Conservation (phyloP, 2,888 invertebrate species). For the Lepidocyrtinus sp. region DNA sequence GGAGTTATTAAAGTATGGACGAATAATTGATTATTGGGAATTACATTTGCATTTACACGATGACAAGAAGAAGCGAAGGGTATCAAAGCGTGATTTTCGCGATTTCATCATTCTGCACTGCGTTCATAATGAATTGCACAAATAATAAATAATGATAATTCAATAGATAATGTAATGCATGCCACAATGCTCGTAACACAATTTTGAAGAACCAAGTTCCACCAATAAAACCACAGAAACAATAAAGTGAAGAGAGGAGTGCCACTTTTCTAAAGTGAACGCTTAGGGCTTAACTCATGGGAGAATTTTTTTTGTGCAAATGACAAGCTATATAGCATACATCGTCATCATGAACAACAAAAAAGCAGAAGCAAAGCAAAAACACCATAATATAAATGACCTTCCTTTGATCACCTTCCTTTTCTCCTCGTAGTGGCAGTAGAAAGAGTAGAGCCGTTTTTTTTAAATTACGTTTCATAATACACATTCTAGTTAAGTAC, state of each 20-base stretch:
- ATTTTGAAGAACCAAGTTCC: neutral
- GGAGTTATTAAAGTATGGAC: no score
- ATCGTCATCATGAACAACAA: neutral
- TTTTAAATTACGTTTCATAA: slow-evolving; percentile 39
- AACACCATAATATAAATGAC: slow-evolving; percentile 38
- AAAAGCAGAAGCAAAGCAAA: neutral
- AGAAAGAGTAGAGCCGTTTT: slow-evolving; percentile 31
- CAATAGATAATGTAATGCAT: neutral
- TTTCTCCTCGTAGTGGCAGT: slow-evolving; percentile 22
- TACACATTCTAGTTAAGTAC: no score
- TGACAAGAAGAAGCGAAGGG: neutral
- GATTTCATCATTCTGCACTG: neutral
- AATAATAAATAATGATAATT: neutral
- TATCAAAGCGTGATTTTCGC: neutral
- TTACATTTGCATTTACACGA: no score
- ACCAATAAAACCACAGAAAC: neutral
- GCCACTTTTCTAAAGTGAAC: neutral
- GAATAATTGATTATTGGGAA: no score
- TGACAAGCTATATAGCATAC: slow-evolving; percentile 20
- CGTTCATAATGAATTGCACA: no score
- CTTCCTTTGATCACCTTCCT: slow-evolving; percentile 55
- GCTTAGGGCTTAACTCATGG: neutral
- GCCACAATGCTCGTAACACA: neutral
- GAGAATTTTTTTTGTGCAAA: slow-evolving; percentile 18
- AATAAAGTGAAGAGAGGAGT: neutral